Base-by-base conservation (phyloP, 2,888 invertebrate species). In the Eledona agricola region DNA sequence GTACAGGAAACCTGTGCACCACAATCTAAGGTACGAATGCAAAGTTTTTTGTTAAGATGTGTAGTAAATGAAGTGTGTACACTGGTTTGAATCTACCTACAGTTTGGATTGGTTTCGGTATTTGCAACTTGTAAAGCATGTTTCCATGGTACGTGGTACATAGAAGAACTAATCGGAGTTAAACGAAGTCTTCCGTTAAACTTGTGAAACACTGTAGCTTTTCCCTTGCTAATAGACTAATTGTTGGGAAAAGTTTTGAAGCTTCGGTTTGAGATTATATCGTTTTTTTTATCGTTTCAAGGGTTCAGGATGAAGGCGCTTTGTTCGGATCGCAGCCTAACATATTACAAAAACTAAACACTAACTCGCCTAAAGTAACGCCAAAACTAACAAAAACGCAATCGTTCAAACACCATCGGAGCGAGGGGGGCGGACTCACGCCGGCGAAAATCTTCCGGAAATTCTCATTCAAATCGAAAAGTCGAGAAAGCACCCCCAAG, bases 1-100 rank as follows among this genome's bases (percentile, higher is more conserved):
- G 56, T 96, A 95, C 75, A 86, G 93, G 61, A 95, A 95, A 77
- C 94, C 94, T 4, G 85, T 90, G 71, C 89, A 90, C 82, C 89
- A 89, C 75, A 89, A 89, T 70, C 77, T 89, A 76, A 89, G 89
- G 89, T 90, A 81, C 79, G 78, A 49, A 2, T 32, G 2, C n/a
- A 22, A 29, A 19, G 22, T 29, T 22, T 28, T 17, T 23, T 4
- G 13, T 43, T 50, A 37, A 5, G 16, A 29, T 50, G n/a, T 38
- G 25, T 22, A 28, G 20, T 45, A 45, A 32, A 34, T 47, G 53
- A 47, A 59, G 69, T 69, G 64, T 72, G 70, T 73, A 72, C 72
- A 73, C 69, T 71, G 73, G 72, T 72, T 68, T 57, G 51, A 42
- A 28, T n/a, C n/a, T n/a, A n/a, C n/a, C n/a, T n/a, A n/a, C n/a